Evolutionary conservation across 2,113 vertebrate species (phyloP), one percentile per base, ranked within the genome.

Genomic region (Rhizomys pruinosus): DNA sequence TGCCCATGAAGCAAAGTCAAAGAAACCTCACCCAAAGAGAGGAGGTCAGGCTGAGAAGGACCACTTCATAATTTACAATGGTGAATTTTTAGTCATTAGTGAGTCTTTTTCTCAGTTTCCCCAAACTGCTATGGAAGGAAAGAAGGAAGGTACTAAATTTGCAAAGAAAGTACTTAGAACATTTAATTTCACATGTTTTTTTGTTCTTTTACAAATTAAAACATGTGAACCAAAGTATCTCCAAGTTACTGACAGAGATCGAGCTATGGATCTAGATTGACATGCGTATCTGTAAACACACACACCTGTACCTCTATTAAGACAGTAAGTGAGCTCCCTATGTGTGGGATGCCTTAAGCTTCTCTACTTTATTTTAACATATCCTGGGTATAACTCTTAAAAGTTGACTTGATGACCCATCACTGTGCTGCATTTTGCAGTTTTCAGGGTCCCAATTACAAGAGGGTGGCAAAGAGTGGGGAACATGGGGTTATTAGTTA

Each of bases 61-160:
- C 3, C 27, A 29, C n/a, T 68, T 82, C 69, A 69, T 89, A 92
- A 89, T 89, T 90, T 89, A 59, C 64, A n/a, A 39, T 29, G 25
- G 52, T 42, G 39, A 82, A 17, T 79, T 44, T 87, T 27, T 66
- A 71, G 47, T 27, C 27, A 17, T 63, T 77, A 25, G 44, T 79
- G 79, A 80, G 29, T 4, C 6, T 82, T 77, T 78, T 64, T 29
- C 64, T 87, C 25, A 66, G 25, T 73, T 93, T 92, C 68, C 29
- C 57, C n/a, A 64, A 52, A 74, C 12, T 42, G 2, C 47, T 17
- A 77, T 29, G 59, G 37, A 71, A 64, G 3, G 39, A 82, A 76
- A 25, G 89, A 47, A 89, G 64, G 37, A n/a, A 92, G 90, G 20
- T 52, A 66, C n/a, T 94, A 80, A 93, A 68, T 55, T 13, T 84